A percentile compares a stretch with the other conserved stretches of the same genome.
These are phyloP conservation scores for Collichthys lucidus DNA, from an alignment of 2,113 vertebrate genomes.

Conservation along the genomic window DNA sequence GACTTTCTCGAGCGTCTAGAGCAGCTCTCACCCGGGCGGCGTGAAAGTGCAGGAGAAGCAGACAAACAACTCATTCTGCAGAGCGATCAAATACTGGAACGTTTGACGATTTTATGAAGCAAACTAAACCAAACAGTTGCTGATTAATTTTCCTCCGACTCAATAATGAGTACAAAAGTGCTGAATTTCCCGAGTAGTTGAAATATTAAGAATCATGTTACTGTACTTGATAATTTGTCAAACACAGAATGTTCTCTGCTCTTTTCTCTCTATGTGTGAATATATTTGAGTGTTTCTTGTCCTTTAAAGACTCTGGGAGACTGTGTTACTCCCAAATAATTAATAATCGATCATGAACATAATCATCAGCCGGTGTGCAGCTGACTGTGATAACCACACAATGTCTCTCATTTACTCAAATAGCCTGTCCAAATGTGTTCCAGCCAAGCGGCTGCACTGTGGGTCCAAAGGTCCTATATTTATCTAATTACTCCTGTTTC, in stretches of 20 bases:
- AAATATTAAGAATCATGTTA: no score
- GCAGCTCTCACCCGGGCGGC: not conserved
- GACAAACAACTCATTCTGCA: no score
- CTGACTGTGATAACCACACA: not conserved
- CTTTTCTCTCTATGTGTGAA: not conserved
- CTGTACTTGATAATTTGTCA: not conserved
- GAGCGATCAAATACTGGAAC: not conserved
- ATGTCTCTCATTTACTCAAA: slow-evolving; percentile 12
- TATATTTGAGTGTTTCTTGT: not conserved
- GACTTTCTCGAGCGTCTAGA: not conserved
- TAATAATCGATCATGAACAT: not conserved
- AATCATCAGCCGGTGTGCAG: not conserved
- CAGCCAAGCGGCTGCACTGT: not conserved
- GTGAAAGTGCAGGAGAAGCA: not conserved
- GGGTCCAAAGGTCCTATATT: slow-evolving; percentile 24
- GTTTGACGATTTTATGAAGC: not conserved
- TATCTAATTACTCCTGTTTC: slow-evolving; percentile 23
- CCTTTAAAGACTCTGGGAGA: no score
- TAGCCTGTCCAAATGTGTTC: not conserved
- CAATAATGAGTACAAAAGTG: not conserved
- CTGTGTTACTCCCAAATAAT: not conserved
- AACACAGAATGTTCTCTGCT: not conserved
- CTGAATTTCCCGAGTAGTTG: no score
- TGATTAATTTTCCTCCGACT: not conserved
- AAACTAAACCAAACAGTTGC: no score